phyloP scores from a whole-genome alignment of 2,888 invertebrate genomes.

The Anarsia innoxiella region DNA sequence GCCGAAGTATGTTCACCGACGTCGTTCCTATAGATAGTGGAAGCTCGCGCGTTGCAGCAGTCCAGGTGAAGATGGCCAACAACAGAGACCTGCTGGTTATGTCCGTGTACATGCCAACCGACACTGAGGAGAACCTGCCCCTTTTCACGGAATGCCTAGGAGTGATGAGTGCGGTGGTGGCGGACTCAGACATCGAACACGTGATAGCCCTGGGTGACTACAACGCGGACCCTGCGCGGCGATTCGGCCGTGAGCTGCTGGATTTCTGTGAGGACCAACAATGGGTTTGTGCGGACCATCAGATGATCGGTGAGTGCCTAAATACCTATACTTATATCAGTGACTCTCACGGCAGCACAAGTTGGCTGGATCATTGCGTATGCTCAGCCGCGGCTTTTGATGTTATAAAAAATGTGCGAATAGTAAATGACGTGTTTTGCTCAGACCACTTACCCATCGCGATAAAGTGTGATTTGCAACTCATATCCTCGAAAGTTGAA shows the following conservation, averaged over 20 bases:
- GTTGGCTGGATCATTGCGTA: conserved; percentile 13
- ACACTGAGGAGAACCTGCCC: not conserved
- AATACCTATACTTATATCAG: conserved; percentile 1
- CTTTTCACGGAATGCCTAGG: conserved; percentile 6
- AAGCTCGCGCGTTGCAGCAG: not conserved
- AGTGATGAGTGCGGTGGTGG: conserved; percentile 4
- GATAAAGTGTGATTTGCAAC: not conserved
- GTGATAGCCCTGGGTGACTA: conserved; percentile 6
- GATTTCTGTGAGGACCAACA: conserved; percentile 3
- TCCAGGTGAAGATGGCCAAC: not conserved
- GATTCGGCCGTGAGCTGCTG: conserved; percentile 1
- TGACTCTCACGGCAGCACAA: not conserved
- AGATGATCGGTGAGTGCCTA: not conserved
- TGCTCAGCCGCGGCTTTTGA: not conserved
- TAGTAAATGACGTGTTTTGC: not conserved
- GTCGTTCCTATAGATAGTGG: not conserved
- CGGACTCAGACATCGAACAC: not conserved
- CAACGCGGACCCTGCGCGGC: not conserved
- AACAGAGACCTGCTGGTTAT: not conserved
- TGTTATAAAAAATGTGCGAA: not conserved
- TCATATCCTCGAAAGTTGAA: not conserved
- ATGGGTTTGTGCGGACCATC: conserved; percentile 1
- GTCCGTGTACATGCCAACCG: conserved; percentile 10
- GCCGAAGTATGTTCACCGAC: not conserved
- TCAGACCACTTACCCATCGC: conserved; percentile 1